These are phyloP conservation scores for Pseudorectes ferrugineus DNA, from an alignment of 2,113 vertebrate species.

Conservation along the genomic window DNA sequence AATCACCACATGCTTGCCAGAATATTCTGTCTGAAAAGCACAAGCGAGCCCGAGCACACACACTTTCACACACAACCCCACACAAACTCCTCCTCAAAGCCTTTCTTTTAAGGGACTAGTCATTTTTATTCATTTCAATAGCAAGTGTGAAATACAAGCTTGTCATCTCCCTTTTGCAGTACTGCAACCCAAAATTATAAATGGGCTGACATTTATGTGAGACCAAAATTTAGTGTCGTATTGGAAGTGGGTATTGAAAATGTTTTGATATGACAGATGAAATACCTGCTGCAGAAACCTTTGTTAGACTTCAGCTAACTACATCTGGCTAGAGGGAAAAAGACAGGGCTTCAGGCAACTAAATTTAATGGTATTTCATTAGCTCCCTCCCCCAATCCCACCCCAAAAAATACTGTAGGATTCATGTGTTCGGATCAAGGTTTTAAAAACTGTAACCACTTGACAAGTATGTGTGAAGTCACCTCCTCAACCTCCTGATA, in stretches of 20 bases:
- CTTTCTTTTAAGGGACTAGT: slow-evolving; percentile 53
- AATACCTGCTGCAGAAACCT: slow-evolving; percentile 56
- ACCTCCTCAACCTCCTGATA: not conserved
- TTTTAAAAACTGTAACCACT: not conserved
- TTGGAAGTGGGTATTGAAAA: slow-evolving; percentile 68
- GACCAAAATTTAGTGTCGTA: slow-evolving; percentile 63
- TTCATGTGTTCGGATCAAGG: not conserved
- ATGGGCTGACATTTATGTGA: slow-evolving; percentile 71
- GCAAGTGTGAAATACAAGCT: slow-evolving; percentile 67
- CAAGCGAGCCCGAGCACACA: accelerated
- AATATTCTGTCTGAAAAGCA: not conserved
- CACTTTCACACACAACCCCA: not conserved
- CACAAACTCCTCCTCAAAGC: not conserved
- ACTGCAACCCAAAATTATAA: slow-evolving; percentile 72
- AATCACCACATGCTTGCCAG: not conserved
- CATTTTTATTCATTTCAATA: slow-evolving; percentile 69
- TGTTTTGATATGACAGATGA: slow-evolving; percentile 72
- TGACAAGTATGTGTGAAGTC: not conserved
- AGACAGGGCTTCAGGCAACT: not conserved
- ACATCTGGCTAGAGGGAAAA: not conserved
- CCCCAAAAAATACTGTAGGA: not conserved
- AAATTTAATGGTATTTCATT: slow-evolving; percentile 43
- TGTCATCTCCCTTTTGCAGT: slow-evolving; percentile 67
- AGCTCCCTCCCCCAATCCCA: not conserved
- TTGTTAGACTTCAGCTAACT: slow-evolving; percentile 55